Base-by-base conservation (phyloP, 2,113 vertebrate species). In the Ophiodon elongatus region DNA sequence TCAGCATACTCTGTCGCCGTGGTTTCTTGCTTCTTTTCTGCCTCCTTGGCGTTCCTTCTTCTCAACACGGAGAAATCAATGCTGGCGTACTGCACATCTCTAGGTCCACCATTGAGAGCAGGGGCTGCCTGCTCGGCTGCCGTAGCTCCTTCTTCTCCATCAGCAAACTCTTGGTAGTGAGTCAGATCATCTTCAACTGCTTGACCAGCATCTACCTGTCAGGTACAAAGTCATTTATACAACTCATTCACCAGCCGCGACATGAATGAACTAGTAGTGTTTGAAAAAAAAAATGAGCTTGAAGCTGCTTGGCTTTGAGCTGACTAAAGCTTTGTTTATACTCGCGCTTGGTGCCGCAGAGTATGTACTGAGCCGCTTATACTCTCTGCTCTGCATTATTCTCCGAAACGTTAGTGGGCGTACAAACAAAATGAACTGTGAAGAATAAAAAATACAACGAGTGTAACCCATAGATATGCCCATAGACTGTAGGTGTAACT, bases 41-140 rank as follows among this genome's bases (percentile, higher is more conserved):
- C 71, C 43, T 52, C 73, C 17, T 57, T 73, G 37, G 56, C 3
- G 4, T 2, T 10, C 31, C n/a, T 91, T 47, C 76, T 85, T 50
- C 86, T 85, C 79, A 95, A 29, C 57, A 70, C 6, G 1, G 92
- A 90, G 67, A 91, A 94, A 70, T 95, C 87, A 11, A 95, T 94
- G 23, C 13, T 85, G 73, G 94, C 95, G 3, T 95, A 95, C 33
- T 87, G 64, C 27, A 91, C 83, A 1, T 95, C 92, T 35, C 29
- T 73, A 4, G 14, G 50, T 25, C 8, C 82, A 21, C 15, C 0
- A 17, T 65, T 3, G 0, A 2, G n/a, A 60, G 82, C 66, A 8
- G 47, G 37, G 14, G 21, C 2, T 1, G 47, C 41, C 6, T 50
- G 62, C 19, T 80, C 85, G 29, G 23, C 19, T 9, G 39, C 74